Percentiles rank a stretch among this genome's conserved stretches.
Conservation (phyloP, 1,140 invertebrate genomes). For the Antheraea pernyi region DNA sequence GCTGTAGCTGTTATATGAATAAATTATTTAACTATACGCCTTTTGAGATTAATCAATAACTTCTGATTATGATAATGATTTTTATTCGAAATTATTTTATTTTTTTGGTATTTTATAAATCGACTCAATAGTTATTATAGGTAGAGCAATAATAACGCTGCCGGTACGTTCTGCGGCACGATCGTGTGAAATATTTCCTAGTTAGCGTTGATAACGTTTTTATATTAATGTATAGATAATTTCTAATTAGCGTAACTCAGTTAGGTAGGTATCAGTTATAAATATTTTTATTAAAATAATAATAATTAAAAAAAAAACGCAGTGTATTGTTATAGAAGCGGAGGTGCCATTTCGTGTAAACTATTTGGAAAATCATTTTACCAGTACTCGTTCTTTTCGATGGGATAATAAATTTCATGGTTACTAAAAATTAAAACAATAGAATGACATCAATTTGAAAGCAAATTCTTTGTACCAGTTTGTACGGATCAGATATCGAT, state of each 20-base stretch:
- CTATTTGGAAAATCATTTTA: conserved; percentile 24
- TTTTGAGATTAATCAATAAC: conserved; percentile 58
- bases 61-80: conserved; percentile 26
- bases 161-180: conserved; percentile 20
- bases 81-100: not conserved
- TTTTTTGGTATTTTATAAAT: conserved; percentile 30
- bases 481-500: not conserved
- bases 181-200: conserved; percentile 34
- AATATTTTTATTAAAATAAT: conserved; percentile 37
- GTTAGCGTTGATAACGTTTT: conserved; percentile 43
- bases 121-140: conserved; percentile 35
- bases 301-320: conserved; percentile 17
- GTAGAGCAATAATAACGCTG: conserved; percentile 50
- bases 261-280: conserved; percentile 46
- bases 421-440: not conserved
- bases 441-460: not conserved
- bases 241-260: conserved; percentile 43
- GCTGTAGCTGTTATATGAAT: conserved; percentile 55
- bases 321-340: conserved; percentile 42
- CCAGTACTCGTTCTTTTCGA: conserved; percentile 13
- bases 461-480: not conserved
- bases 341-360: conserved; percentile 49
- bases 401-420: not conserved
- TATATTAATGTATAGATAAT: conserved; percentile 43
- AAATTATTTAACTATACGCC: conserved; percentile 46